Evolutionary conservation across 2,888 invertebrate genomes (phyloP).

Genomic region (Drosophila kanekoi): DNA sequence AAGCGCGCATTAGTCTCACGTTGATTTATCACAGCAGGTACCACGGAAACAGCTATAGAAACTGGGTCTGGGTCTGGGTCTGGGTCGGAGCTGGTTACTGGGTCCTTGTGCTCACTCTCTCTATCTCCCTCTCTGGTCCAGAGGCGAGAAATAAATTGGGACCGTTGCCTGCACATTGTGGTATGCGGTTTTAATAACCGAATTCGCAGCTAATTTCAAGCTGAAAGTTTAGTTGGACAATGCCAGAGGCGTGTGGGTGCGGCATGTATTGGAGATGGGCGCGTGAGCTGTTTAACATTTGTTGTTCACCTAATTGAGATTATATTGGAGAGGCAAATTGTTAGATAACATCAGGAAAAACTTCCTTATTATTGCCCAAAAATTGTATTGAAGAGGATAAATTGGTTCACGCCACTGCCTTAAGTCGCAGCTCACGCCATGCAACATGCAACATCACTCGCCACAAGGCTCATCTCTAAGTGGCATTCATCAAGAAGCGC

Average conservation of each 20-base stretch:
- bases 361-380: too few species aligned
- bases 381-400: too few species aligned
- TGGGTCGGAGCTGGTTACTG: conserved; percentile 33
- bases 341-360: too few species aligned
- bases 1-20: conserved; percentile 83
- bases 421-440: neutral
- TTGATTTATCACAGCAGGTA: conserved; percentile 82
- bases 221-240: conserved; percentile 44
- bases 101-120: conserved; percentile 29
- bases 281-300: conserved; percentile 30
- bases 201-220: conserved; percentile 72
- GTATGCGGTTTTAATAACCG: conserved; percentile 72
- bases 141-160: conserved; percentile 35
- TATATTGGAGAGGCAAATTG: neutral
- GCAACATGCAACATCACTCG: conserved; percentile 11
- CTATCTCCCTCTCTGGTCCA: conserved; percentile 19
- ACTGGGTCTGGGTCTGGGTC: conserved; percentile 69
- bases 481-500: conserved; percentile 39
- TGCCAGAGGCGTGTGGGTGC: conserved; percentile 65
- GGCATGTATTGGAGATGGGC: conserved; percentile 39
- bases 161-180: conserved; percentile 25
- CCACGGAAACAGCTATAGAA: conserved; percentile 51
- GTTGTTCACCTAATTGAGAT: conserved; percentile 23
- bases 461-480: conserved; percentile 38
- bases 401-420: too few species aligned